These are phyloP conservation scores for Cichladusa arquata DNA, from an alignment of 2,113 vertebrate species.

Conservation along the genomic window DNA sequence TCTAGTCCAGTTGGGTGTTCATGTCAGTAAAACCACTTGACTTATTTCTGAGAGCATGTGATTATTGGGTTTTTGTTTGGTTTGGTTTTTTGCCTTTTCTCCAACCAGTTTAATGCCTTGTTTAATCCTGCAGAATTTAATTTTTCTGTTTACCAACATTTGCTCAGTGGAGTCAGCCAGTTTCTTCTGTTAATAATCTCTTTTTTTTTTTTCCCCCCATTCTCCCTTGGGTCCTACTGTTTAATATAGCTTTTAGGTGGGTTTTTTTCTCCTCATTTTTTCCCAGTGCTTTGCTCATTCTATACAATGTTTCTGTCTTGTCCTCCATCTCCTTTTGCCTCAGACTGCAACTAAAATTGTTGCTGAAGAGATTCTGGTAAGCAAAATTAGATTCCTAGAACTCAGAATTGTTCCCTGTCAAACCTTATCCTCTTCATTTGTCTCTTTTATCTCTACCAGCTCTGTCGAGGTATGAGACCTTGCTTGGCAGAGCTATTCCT, in stretches of 20 bases:
- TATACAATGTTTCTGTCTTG: background rate
- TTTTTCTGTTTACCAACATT: conserved; percentile 3
- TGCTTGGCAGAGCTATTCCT: background rate
- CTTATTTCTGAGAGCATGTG: background rate
- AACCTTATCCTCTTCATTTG: background rate
- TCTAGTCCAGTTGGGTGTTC: background rate
- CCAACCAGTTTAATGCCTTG: background rate
- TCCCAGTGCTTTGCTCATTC: background rate
- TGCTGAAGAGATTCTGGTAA: background rate
- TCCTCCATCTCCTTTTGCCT: background rate
- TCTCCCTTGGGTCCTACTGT: background rate
- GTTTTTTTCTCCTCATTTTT: background rate
- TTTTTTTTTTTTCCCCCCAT: background rate
- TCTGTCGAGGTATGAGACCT: background rate
- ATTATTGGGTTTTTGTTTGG: background rate
- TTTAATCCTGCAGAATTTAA: conserved; percentile 27
- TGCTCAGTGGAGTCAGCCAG: background rate
- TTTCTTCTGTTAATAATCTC: conserved; percentile 9
- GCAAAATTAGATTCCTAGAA: conserved; percentile 30
- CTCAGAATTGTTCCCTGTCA: conserved; percentile 7
- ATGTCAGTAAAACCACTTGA: conserved; percentile 15
- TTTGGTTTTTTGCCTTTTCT: background rate
- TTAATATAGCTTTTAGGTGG: background rate
- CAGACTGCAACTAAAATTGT: background rate
- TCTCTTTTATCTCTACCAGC: background rate